Percentiles rank a stretch among this genome's conserved stretches.
Conservation (phyloP, 2,888 invertebrate genomes). For the Electrophaes corylata region DNA sequence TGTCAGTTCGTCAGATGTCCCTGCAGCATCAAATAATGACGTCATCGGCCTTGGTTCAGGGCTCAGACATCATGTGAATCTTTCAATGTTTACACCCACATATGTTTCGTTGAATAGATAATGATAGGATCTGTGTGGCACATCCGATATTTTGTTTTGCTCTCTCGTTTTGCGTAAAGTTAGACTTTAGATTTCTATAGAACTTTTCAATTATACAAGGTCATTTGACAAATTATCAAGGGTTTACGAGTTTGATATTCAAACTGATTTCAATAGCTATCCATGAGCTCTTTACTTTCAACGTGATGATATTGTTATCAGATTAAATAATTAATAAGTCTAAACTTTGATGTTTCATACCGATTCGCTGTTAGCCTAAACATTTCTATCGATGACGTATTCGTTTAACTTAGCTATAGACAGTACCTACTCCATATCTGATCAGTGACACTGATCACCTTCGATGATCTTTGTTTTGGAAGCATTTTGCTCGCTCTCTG, state of each 20-base stretch:
- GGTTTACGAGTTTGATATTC: neutral
- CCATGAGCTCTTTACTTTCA: neutral
- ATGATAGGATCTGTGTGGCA: constrained; percentile 19
- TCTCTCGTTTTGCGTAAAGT: neutral
- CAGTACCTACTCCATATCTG: constrained; percentile 1
- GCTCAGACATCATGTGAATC: constrained; percentile 58
- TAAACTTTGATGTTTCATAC: constrained; percentile 9
- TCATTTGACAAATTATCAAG: constrained; percentile 7
- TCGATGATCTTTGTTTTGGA: constrained; percentile 2
- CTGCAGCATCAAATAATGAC: constrained; percentile 65
- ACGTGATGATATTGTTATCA: neutral
- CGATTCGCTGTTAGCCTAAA: constrained; percentile 4
- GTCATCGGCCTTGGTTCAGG: constrained; percentile 76
- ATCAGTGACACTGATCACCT: constrained; percentile 11
- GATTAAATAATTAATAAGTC: neutral
- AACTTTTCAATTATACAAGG: neutral
- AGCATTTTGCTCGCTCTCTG: neutral
- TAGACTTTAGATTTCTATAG: neutral
- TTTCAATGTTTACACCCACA: constrained; percentile 65
- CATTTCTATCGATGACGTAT: constrained; percentile 38
- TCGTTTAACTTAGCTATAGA: constrained; percentile 19
- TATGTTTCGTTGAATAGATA: constrained; percentile 43
- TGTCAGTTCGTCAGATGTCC: constrained; percentile 46
- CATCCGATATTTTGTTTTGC: neutral
- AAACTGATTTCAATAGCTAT: neutral